Percentiles rank a stretch among this genome's conserved stretches.
Evolutionary conservation across 2,888 invertebrate species (phyloP).

Genomic region (Synergus umbraculus): DNA sequence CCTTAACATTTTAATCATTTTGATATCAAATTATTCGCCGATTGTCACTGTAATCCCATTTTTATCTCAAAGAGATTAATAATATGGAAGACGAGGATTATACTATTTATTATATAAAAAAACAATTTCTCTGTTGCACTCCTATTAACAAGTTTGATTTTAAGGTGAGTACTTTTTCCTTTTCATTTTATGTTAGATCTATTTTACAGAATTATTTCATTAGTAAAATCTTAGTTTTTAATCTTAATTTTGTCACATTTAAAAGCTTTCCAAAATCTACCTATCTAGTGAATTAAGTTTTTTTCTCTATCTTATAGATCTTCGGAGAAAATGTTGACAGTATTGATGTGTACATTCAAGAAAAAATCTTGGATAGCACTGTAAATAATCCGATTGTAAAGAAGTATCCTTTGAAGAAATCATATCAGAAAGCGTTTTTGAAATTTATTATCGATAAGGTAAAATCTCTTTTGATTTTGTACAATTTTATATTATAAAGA

Average conservation of each 20-base stretch:
- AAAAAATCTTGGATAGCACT: constrained; percentile 81
- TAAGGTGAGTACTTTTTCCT: constrained; percentile 56
- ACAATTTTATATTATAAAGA: too few relatives aligned
- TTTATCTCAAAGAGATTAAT: neutral
- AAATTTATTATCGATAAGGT: constrained; percentile 81
- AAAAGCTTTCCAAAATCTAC: too few relatives aligned
- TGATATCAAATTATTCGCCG: neutral
- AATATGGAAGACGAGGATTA: constrained; percentile 7
- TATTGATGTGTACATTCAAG: constrained; percentile 76
- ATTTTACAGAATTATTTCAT: too few relatives aligned
- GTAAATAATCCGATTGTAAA: constrained; percentile 79
- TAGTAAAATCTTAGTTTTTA: too few relatives aligned
- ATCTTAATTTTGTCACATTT: too few relatives aligned
- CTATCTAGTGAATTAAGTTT: too few relatives aligned
- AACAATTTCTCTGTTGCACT: constrained; percentile 68
- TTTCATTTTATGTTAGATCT: neutral
- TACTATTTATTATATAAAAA: constrained; percentile 53
- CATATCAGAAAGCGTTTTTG: constrained; percentile 83
- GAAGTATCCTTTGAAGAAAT: constrained; percentile 81
- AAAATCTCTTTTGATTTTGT: neutral
- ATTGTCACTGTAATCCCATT: neutral
- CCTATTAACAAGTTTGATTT: constrained; percentile 64
- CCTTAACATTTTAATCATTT: too few relatives aligned
- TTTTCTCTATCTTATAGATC: constrained; percentile 41
- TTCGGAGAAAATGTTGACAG: constrained; percentile 40